Percentiles rank a stretch among this genome's conserved stretches.
Conservation (phyloP, 2,797 vertebrate species). For the Alosa sapidissima region DNA sequence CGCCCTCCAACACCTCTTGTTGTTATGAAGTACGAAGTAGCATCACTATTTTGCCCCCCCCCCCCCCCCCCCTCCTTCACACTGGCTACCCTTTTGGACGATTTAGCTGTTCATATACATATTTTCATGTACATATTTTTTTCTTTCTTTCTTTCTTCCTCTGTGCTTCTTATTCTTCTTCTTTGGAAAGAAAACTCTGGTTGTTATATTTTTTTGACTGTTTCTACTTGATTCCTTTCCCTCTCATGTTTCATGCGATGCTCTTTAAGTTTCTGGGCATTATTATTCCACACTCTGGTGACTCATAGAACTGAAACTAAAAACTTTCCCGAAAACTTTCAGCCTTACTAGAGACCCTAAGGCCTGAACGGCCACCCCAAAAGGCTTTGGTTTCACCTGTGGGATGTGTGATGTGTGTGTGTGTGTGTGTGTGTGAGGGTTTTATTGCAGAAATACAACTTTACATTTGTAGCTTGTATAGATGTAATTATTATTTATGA, state of each 20-base stretch:
- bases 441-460: slow-evolving; percentile 49
- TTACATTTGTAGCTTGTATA: slow-evolving; percentile 78
- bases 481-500: slow-evolving; percentile 70
- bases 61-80: slow-evolving; percentile 16
- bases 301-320: slow-evolving; percentile 68
- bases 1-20: slow-evolving; percentile 53
- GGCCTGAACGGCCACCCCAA: slow-evolving; percentile 72
- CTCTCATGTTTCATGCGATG: slow-evolving; percentile 29
- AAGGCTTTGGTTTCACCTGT: slow-evolving; percentile 75
- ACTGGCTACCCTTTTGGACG: slow-evolving; percentile 67
- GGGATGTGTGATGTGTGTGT: slow-evolving; percentile 45
- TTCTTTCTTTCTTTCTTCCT: slow-evolving; percentile 58
- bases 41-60: slow-evolving; percentile 82
- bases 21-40: slow-evolving; percentile 87
- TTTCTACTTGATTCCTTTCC: slow-evolving; percentile 55
- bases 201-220: slow-evolving; percentile 62
- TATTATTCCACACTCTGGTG: slow-evolving; percentile 70
- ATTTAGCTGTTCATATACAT: slow-evolving; percentile 67
- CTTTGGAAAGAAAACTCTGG: slow-evolving; percentile 64
- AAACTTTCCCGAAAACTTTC: slow-evolving; percentile 56
- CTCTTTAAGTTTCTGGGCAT: slow-evolving; percentile 60
- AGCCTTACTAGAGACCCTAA: slow-evolving; percentile 41
- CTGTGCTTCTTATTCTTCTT: slow-evolving; percentile 61
- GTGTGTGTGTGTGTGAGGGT: slow-evolving; percentile 51
- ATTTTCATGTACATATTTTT: not conserved